Conservation (phyloP, 1,140 invertebrate genomes). For the Drosophila sproati region DNA sequence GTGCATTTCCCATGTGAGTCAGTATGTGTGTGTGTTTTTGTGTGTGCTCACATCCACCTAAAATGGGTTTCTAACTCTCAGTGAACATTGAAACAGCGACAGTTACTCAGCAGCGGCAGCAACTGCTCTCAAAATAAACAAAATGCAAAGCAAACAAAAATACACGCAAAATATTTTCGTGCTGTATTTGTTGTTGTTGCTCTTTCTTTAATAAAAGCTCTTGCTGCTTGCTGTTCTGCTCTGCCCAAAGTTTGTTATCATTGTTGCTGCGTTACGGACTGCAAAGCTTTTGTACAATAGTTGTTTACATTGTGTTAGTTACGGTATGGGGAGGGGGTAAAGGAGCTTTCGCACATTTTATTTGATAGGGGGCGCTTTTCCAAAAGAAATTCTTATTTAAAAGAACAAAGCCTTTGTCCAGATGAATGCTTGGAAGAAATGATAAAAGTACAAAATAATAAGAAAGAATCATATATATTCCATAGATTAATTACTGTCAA, state of each 20-base stretch:
- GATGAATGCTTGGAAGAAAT: too few species aligned
- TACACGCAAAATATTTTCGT: conserved; percentile 43
- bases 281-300: conserved; percentile 10
- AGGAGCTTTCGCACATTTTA: conserved; percentile 37
- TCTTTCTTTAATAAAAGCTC: conserved; percentile 38
- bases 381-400: conserved; percentile 22
- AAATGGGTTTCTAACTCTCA: conserved; percentile 56
- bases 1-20: conserved; percentile 39
- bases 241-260: conserved; percentile 35
- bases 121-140: conserved; percentile 69
- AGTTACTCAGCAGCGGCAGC: conserved; percentile 45
- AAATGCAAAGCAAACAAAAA: conserved; percentile 59
- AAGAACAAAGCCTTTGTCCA: conserved; percentile 1
- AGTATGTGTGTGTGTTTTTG: conserved; percentile 8
- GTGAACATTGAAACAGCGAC: conserved; percentile 68
- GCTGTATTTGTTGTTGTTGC: conserved; percentile 24
- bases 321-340: neutral
- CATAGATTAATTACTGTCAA: neutral
- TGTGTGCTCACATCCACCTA: conserved; percentile 15
- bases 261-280: conserved; percentile 33
- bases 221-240: conserved; percentile 1
- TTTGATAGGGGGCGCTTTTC: conserved; percentile 18
- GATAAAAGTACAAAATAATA: neutral
- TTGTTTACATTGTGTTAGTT: conserved; percentile 45
- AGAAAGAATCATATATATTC: neutral